phyloP scores from a whole-genome alignment of 1,140 invertebrate species.

The Helicoverpa armigera region DNA sequence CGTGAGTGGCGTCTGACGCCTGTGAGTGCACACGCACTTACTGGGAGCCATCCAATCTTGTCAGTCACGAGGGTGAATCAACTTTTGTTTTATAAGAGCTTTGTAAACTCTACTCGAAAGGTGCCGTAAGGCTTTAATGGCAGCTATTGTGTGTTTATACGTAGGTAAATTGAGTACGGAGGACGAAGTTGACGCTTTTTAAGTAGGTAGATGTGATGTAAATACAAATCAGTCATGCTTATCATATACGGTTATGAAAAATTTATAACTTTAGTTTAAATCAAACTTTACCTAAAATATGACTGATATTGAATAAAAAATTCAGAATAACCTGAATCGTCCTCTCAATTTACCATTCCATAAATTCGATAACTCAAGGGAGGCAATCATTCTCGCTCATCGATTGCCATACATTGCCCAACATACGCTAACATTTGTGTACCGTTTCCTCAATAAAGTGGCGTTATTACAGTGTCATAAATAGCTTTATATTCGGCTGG shows the following conservation, averaged over 20 bases:
- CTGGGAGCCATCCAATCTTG: constrained; percentile 20
- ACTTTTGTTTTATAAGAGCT: constrained; percentile 37
- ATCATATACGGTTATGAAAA: no score
- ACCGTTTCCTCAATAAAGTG: constrained; percentile 11
- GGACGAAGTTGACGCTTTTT: no score
- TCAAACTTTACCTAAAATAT: no score
- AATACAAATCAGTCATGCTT: no score
- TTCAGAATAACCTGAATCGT: neutral
- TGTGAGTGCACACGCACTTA: constrained; percentile 11
- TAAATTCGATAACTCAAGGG: neutral
- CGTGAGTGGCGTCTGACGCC: constrained; percentile 29
- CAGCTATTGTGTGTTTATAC: no score
- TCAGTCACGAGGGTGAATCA: constrained; percentile 26
- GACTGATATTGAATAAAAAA: no score
- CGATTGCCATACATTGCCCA: neutral
- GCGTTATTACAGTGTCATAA: constrained; percentile 13
- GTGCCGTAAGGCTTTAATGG: constrained; percentile 22
- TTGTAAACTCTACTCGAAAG: constrained; percentile 25
- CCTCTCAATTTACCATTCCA: neutral
- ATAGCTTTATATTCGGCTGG: constrained; percentile 20
- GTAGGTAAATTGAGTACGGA: no score
- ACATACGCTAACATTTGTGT: constrained; percentile 10
- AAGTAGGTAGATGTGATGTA: no score
- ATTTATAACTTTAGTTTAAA: no score
- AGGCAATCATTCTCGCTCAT: constrained; percentile 3